Evolutionary conservation across 53 echinoderm and acorn worm genomes (phyloP).

Genomic region (Luidia sarsii): DNA sequence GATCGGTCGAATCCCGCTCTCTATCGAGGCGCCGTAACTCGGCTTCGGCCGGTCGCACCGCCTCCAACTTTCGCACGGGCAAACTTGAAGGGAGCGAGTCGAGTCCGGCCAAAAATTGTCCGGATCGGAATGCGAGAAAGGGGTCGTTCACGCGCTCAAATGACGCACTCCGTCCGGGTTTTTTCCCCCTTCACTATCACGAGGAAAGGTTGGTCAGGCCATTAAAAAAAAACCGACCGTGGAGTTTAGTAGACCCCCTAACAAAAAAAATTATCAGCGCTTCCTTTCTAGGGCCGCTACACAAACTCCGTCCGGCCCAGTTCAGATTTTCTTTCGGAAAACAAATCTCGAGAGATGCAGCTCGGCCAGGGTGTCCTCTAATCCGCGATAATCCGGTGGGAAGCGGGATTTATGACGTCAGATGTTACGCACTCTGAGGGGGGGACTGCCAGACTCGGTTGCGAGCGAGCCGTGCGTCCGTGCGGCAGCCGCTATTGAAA

Average conservation of each 20-base stretch:
- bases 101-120: not conserved
- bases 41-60: not conserved
- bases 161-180: conserved; percentile 51
- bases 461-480: not conserved
- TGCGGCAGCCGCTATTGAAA: conserved; percentile 58
- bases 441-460: not conserved
- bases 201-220: too few relatives aligned
- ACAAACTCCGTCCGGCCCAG: conserved; percentile 8
- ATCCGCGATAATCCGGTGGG: conserved; percentile 33
- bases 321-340: conserved; percentile 8
- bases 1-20: too few relatives aligned
- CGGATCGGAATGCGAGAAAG: not conserved
- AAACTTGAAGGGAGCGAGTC: conserved; percentile 30
- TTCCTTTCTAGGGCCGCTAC: conserved; percentile 25
- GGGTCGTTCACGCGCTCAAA: conserved; percentile 11
- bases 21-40: conserved; percentile 25
- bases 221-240: too few relatives aligned
- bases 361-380: conserved; percentile 26
- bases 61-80: not conserved
- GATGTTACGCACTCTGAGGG: conserved; percentile 38
- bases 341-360: conserved; percentile 52
- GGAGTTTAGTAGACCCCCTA: too few relatives aligned
- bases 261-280: too few relatives aligned
- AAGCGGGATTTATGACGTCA: conserved; percentile 55
- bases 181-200: too few relatives aligned